Evolutionary conservation across 2,113 vertebrate species (phyloP), one percentile per base, ranked within the genome.

Genomic region (Mesembrinibis cayennensis): DNA sequence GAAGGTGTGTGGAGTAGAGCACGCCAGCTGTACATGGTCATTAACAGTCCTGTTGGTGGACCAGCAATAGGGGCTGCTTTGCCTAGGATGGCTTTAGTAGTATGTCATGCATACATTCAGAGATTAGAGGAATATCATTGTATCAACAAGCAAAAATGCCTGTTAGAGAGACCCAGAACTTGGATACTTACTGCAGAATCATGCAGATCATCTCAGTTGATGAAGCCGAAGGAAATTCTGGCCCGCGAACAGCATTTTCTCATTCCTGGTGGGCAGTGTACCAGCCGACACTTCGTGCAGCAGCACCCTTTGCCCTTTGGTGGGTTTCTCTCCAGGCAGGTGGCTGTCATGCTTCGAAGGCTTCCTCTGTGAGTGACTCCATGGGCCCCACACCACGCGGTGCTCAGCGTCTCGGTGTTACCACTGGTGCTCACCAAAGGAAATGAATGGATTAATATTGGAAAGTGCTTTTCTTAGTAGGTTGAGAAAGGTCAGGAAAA

Each of bases 341-440:
- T 4, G 13, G 0, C 67, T 72, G 32, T 3, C 13, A 4, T 3
- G 27, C 26, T 17, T 4, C 40, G 15, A 26, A 30, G 56, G 34
- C 19, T n/a, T 52, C 45, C 26, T 30, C 36, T 7, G 2, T 0
- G 0, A 10, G 66, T 6, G 23, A 8, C 45, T 23, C 49, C 19
- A 0, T 2, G 62, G 52, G n/a, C 11, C 27, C 12, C 47, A 1
- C 11, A 27, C 52, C 0, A 0, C 42, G 18, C 6, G 0, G 25
- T 4, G 18, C 21, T 8, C 69, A 23, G 8, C 3, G 11, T 8
- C 52, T 29, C 7, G 1, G 7, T 25, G 19, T 13, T 29, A 6
- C 42, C 29, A 2, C 45, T 13, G 58, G 10, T 42, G 66, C 71
- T 59, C 71, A 13, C 8, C n/a, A 3, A 26, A 71, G 47, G 13